Conservation (phyloP, 1,140 invertebrate species). For the Trichonephila clavata region DNA sequence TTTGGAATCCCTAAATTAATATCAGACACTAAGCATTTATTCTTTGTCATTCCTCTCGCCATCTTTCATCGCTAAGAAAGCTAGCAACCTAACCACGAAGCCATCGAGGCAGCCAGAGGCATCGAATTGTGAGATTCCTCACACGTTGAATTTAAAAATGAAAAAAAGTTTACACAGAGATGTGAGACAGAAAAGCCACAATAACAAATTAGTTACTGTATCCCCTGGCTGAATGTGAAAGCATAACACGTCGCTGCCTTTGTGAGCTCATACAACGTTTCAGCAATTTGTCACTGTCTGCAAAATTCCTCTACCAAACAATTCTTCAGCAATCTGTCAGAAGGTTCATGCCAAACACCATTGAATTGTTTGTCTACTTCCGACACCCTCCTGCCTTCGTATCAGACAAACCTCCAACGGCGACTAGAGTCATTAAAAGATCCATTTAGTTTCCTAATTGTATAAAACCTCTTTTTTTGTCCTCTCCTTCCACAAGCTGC, state of each 20-base stretch:
- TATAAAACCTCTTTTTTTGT: background rate
- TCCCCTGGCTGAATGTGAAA: background rate
- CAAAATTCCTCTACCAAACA: background rate
- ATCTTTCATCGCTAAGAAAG: too few species aligned
- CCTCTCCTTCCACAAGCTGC: background rate
- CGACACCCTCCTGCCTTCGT: background rate
- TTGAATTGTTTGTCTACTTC: background rate
- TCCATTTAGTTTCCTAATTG: slow-evolving; percentile 24
- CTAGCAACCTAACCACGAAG: too few species aligned
- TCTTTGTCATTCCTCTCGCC: too few species aligned
- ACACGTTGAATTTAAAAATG: too few species aligned
- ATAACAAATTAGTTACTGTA: too few species aligned
- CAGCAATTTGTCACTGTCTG: background rate
- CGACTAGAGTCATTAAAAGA: background rate
- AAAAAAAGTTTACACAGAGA: too few species aligned
- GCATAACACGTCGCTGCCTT: background rate
- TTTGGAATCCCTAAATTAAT: too few species aligned
- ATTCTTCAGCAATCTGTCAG: background rate
- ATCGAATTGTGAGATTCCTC: too few species aligned
- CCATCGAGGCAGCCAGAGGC: too few species aligned
- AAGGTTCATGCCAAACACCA: background rate
- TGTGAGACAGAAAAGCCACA: too few species aligned
- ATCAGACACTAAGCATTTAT: too few species aligned
- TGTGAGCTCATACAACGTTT: background rate
- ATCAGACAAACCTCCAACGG: background rate